Percentiles rank a stretch among this genome's conserved stretches.
These are phyloP conservation scores for Tinea trinotella DNA, from an alignment of 2,888 invertebrate species.

Conservation along the genomic window DNA sequence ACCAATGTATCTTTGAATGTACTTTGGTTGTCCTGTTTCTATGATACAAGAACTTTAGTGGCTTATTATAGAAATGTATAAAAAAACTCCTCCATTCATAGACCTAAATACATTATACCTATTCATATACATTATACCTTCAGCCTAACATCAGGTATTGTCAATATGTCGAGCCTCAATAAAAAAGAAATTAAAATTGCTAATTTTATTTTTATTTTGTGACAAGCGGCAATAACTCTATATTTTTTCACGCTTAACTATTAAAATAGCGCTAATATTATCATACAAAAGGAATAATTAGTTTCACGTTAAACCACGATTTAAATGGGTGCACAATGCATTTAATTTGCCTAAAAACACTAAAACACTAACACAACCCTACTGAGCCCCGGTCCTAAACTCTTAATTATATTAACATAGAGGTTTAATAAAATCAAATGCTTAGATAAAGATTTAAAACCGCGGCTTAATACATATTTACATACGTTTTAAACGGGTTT, in stretches of 20 bases:
- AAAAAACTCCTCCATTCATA: too few species aligned
- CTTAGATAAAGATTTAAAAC: constrained; percentile 2
- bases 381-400: neutral
- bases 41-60: too few species aligned
- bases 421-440: neutral
- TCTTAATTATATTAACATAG: neutral
- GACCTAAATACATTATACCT: too few species aligned
- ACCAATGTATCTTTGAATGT: too few species aligned
- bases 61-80: too few species aligned
- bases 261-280: constrained; percentile 17
- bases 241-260: neutral
- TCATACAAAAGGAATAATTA: constrained; percentile 15
- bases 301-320: constrained; percentile 11
- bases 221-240: neutral
- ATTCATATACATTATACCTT: too few species aligned
- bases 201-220: neutral
- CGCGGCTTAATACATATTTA: neutral
- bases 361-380: neutral
- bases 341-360: constrained; percentile 6
- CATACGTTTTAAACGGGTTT: neutral
- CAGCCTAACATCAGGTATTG: too few species aligned
- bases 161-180: too few species aligned
- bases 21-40: too few species aligned
- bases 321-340: constrained; percentile 17
- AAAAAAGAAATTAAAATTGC: too few species aligned